A percentile compares a stretch with the other conserved stretches of the same genome.
phyloP scores from a whole-genome alignment of 1,140 invertebrate species.

The Diorhabda sublineata region DNA sequence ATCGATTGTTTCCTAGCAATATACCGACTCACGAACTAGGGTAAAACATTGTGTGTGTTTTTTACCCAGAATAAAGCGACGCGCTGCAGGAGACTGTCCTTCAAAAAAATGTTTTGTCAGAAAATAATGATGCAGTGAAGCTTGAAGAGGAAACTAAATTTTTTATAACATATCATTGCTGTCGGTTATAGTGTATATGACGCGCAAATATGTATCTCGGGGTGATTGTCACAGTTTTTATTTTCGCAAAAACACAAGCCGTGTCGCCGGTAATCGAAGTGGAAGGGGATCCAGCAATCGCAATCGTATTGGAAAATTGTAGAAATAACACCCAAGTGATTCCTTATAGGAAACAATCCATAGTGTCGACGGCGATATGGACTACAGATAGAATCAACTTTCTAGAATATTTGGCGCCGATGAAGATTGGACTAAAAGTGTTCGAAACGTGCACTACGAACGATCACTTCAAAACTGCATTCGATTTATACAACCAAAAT shows the following conservation, averaged over 20 bases:
- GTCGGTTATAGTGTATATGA: not conserved
- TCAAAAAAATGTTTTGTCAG: slow-evolving; percentile 28
- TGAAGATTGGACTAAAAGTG: slow-evolving; percentile 33
- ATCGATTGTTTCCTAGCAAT: slow-evolving; percentile 39
- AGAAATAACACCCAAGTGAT: slow-evolving; percentile 4
- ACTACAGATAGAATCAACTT: slow-evolving; percentile 36
- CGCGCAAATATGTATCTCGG: not conserved
- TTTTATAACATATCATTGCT: not conserved
- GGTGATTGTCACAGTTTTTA: not conserved
- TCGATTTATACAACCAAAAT: slow-evolving; percentile 33
- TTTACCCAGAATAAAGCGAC: slow-evolving; percentile 15
- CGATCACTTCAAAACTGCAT: slow-evolving; percentile 35
- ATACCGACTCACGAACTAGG: slow-evolving; percentile 29
- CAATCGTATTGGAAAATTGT: slow-evolving; percentile 12
- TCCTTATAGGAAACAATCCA: slow-evolving; percentile 13
- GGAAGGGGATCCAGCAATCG: slow-evolving; percentile 16
- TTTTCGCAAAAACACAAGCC: not conserved
- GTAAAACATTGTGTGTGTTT: slow-evolving; percentile 13
- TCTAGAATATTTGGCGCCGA: slow-evolving; percentile 25
- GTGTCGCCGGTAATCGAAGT: not conserved
- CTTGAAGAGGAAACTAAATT: slow-evolving; percentile 32
- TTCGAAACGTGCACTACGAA: slow-evolving; percentile 32
- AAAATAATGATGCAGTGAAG: slow-evolving; percentile 30
- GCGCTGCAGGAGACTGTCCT: slow-evolving; percentile 20
- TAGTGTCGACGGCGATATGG: slow-evolving; percentile 37